Evolutionary conservation across 2,113 vertebrate species (phyloP).

Genomic region (Tachysurus fulvidraco): DNA sequence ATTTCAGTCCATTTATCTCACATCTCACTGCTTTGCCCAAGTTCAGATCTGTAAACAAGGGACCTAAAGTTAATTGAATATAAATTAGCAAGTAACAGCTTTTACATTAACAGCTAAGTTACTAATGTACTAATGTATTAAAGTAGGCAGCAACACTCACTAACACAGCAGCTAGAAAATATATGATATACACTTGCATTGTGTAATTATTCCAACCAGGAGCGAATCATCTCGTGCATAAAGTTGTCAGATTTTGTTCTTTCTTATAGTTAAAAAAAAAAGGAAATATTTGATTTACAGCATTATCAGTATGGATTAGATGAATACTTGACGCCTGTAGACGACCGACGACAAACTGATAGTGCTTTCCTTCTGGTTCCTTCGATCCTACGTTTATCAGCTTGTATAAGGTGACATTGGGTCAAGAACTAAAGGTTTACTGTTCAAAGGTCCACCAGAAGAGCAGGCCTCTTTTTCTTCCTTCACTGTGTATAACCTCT

Average conservation of each 20-base stretch:
- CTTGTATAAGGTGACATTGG: neutral
- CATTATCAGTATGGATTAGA: neutral
- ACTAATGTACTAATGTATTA: neutral
- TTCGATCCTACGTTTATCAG: neutral
- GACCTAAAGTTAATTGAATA: neutral
- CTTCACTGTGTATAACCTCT: neutral
- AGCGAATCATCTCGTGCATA: neutral
- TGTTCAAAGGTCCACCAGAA: neutral
- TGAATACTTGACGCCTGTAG: neutral
- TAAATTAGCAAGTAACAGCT: neutral
- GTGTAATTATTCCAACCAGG: neutral
- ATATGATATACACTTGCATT: neutral
- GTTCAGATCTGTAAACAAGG: no score
- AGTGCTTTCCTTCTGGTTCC: neutral
- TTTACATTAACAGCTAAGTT: no score
- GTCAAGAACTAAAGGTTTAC: neutral
- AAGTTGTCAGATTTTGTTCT: no score
- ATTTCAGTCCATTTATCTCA: no score
- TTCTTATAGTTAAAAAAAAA: no score
- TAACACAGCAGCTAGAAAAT: neutral
- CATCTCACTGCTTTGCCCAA: no score
- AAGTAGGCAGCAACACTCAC: neutral
- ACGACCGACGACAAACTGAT: neutral
- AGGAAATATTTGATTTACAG: neutral
- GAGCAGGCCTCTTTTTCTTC: neutral